A percentile compares a stretch with the other conserved stretches of the same genome.
These are phyloP conservation scores for Ictidomys tridecemlineatus DNA, from an alignment of 2,113 vertebrate genomes.

Conservation along the genomic window DNA sequence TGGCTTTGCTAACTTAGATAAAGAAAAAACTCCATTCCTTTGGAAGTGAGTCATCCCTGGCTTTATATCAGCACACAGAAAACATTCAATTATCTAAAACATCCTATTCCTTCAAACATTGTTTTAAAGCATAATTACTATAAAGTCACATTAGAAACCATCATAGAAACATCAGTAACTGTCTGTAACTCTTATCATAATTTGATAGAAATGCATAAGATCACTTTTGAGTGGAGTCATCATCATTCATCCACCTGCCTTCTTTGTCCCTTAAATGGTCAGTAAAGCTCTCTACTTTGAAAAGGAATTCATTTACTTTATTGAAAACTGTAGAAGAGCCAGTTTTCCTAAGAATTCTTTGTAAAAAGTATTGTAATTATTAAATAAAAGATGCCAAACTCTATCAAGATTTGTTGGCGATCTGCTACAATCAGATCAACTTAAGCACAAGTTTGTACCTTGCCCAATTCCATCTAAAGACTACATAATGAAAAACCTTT, in stretches of 20 bases:
- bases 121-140: conserved; percentile 38
- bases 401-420: conserved; percentile 68
- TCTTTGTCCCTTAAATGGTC: conserved; percentile 35
- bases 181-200: conserved; percentile 3
- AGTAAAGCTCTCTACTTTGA: conserved; percentile 58
- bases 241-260: not conserved
- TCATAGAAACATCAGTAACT: not conserved
- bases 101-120: conserved; percentile 5
- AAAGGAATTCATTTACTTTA: conserved; percentile 57
- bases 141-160: conserved; percentile 38
- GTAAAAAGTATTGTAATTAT: conserved; percentile 62
- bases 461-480: conserved; percentile 78
- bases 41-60: not conserved
- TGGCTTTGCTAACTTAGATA: not conserved
- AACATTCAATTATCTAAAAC: conserved; percentile 58
- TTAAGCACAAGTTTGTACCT: conserved; percentile 72
- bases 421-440: conserved; percentile 76
- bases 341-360: conserved; percentile 48
- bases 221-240: not conserved
- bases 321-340: conserved; percentile 22
- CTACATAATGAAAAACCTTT: conserved; percentile 86
- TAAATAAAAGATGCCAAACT: conserved; percentile 66
- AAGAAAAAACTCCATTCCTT: not conserved
- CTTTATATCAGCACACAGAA: not conserved
- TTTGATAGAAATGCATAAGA: conserved; percentile 3